Percentiles rank a stretch among this genome's conserved stretches.
phyloP scores from a whole-genome alignment of 1,140 invertebrate species.

The Hesperophylax magnus region DNA sequence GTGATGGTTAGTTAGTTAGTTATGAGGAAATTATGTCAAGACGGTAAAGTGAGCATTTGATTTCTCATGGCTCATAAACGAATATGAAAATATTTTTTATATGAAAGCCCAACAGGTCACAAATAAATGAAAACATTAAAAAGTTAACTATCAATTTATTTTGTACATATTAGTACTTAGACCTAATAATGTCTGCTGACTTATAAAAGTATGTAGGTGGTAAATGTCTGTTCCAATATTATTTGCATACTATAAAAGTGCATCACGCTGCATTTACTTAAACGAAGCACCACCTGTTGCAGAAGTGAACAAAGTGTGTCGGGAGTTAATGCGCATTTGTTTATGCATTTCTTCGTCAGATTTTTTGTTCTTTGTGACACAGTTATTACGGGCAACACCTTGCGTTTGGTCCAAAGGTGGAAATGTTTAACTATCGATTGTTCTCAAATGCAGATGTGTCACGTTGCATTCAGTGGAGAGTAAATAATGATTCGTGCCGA shows the following conservation, averaged over 20 bases:
- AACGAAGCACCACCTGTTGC: neutral
- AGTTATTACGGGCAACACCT: conserved; percentile 1
- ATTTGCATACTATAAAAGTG: neutral
- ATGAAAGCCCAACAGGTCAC: too few relatives aligned
- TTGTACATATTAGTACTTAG: too few relatives aligned
- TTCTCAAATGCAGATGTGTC: conserved; percentile 27
- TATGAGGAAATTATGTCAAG: too few relatives aligned
- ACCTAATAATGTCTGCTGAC: too few relatives aligned
- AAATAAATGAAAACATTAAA: too few relatives aligned
- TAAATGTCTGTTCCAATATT: neutral
- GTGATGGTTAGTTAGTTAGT: too few relatives aligned
- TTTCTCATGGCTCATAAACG: too few relatives aligned
- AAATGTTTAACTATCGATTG: conserved; percentile 34
- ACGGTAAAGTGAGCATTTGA: too few relatives aligned
- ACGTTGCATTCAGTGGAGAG: neutral
- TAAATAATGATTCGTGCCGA: neutral
- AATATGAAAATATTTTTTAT: too few relatives aligned
- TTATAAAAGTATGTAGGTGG: neutral
- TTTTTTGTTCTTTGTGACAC: conserved; percentile 8
- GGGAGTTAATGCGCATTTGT: neutral
- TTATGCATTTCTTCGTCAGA: neutral
- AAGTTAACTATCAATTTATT: too few relatives aligned
- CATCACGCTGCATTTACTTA: neutral
- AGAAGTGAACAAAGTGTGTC: neutral
- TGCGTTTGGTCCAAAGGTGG: conserved; percentile 3